phyloP scores from a whole-genome alignment of 2,888 invertebrate species.

The Tetranychus piercei region DNA sequence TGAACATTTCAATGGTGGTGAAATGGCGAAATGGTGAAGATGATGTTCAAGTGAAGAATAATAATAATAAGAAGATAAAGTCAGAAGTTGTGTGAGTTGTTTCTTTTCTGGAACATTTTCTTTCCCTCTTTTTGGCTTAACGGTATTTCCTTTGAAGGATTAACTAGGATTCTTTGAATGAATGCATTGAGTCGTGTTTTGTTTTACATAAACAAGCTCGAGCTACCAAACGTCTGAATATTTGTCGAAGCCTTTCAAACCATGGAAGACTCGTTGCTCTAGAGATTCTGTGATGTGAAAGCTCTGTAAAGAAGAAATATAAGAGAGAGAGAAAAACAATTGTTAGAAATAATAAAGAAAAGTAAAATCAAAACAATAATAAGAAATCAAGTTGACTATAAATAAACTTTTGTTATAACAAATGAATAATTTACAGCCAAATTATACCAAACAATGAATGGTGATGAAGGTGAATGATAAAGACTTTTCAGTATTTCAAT shows the following conservation, averaged over 20 bases:
- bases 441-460: too few species aligned
- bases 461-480: too few species aligned
- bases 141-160: not conserved
- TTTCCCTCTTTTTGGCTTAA: not conserved
- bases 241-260: conserved; percentile 1
- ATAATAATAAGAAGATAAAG: not conserved
- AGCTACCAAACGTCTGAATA: conserved; percentile 2
- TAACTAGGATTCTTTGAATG: not conserved
- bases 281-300: not conserved
- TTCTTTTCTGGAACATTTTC: not conserved
- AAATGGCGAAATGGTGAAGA: not conserved
- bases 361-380: not conserved
- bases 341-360: not conserved
- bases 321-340: not conserved
- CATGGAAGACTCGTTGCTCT: not conserved
- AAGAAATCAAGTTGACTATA: too few species aligned
- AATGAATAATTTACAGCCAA: too few species aligned
- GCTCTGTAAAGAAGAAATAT: not conserved
- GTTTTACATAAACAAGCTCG: conserved; percentile 10
- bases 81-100: not conserved
- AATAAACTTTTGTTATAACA: too few species aligned
- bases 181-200: conserved; percentile 6
- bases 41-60: too few species aligned
- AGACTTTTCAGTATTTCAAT: too few species aligned
- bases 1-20: not conserved